Percentiles rank a stretch among this genome's conserved stretches.
Evolutionary conservation across 2,888 invertebrate genomes (phyloP).

Genomic region (Drosophila paramelanica): DNA sequence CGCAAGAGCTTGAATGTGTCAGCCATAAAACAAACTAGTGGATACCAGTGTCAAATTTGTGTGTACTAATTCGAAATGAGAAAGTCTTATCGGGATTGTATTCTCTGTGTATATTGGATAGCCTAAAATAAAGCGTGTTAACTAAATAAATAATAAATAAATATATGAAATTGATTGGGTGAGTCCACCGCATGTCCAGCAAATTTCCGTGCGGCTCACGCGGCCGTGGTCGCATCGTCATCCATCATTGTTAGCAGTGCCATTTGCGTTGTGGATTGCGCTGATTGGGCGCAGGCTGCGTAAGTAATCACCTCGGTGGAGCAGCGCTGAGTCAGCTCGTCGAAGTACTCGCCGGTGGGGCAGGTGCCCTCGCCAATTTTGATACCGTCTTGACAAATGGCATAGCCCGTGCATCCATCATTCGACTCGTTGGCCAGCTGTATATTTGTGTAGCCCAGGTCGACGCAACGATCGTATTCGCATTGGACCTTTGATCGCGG

Average conservation of each 20-base stretch:
- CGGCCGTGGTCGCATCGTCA: constrained; percentile 31
- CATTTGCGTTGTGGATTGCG: constrained; percentile 20
- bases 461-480: constrained; percentile 73
- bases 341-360: constrained; percentile 72
- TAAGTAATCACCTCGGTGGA: constrained; percentile 65
- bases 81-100: not conserved
- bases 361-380: constrained; percentile 71
- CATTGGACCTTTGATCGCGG: constrained; percentile 68
- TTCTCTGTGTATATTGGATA: not conserved
- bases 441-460: constrained; percentile 67
- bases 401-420: constrained; percentile 76
- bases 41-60: not conserved
- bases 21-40: no score
- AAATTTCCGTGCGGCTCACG: constrained; percentile 8
- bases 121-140: not conserved
- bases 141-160: constrained; percentile 14
- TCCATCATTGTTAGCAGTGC: constrained; percentile 26
- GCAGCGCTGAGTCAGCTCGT: constrained; percentile 77
- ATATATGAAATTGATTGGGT: constrained; percentile 9
- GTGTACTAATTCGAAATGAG: not conserved
- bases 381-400: constrained; percentile 76
- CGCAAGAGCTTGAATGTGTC: no score
- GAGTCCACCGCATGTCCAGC: not conserved
- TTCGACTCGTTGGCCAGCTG: constrained; percentile 75
- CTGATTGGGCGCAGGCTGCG: constrained; percentile 66